Evolutionary conservation across 2,888 invertebrate genomes (phyloP).

Genomic region (Opisthograptis luteolata): DNA sequence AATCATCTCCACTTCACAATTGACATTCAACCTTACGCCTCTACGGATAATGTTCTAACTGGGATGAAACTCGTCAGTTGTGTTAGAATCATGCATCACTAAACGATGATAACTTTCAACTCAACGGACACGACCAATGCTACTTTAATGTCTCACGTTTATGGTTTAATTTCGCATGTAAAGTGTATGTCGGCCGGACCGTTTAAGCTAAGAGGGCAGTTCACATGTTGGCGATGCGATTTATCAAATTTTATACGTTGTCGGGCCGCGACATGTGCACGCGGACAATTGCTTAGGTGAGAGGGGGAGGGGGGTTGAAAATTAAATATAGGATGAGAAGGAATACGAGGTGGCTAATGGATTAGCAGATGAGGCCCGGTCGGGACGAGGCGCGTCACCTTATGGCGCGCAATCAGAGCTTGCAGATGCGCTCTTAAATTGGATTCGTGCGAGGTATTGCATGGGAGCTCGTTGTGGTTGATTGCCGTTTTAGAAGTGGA

Average conservation of each 20-base stretch:
- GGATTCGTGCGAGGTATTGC: constrained; percentile 49
- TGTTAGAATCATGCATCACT: constrained; percentile 48
- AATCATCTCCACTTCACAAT: constrained; percentile 49
- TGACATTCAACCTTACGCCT: constrained; percentile 42
- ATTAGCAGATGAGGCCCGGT: constrained; percentile 71
- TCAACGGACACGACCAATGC: constrained; percentile 32
- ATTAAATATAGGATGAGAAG: constrained; percentile 79
- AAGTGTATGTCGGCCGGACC: constrained; percentile 45
- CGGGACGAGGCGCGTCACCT: constrained; percentile 52
- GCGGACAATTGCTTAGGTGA: constrained; percentile 72
- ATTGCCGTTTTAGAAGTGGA: constrained; percentile 31
- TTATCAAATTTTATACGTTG: constrained; percentile 82
- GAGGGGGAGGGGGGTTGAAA: constrained; percentile 48
- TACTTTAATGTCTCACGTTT: constrained; percentile 25
- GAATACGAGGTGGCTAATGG: constrained; percentile 75
- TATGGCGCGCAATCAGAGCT: constrained; percentile 68
- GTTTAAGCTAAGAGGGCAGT: constrained; percentile 83
- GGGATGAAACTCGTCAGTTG: constrained; percentile 4
- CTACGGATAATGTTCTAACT: constrained; percentile 39
- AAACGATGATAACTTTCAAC: constrained; percentile 71
- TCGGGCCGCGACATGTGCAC: constrained; percentile 79
- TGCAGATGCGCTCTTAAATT: constrained; percentile 69
- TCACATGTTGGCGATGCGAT: constrained; percentile 81
- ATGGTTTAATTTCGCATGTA: constrained; percentile 44
- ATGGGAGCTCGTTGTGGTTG: constrained; percentile 28